Conservation (phyloP, 2,797 vertebrate genomes). For the Halcyon leucocephala region DNA sequence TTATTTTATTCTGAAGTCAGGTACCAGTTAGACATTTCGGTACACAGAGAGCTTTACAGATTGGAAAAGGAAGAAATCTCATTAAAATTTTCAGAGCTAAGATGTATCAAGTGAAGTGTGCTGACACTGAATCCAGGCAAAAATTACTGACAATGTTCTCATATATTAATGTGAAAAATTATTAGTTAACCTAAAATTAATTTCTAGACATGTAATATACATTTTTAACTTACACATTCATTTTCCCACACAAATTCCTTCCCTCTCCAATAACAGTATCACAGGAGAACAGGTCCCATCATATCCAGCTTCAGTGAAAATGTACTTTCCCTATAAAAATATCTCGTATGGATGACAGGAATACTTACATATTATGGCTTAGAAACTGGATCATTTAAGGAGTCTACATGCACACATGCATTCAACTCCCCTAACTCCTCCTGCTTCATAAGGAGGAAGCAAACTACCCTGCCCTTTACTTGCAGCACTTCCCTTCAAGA, state of each 20-base stretch:
- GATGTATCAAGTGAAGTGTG: not conserved
- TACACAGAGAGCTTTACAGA: not conserved
- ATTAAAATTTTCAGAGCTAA: constrained; percentile 15
- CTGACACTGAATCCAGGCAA: not conserved
- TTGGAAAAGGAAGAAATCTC: not conserved
- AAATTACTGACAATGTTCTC: not conserved
- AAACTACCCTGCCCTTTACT: not conserved
- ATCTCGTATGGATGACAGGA: not conserved
- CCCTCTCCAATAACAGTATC: not conserved
- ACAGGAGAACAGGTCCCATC: not conserved
- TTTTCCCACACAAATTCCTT: not conserved
- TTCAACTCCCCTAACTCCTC: not conserved
- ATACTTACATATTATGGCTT: not conserved
- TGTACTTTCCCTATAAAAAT: not conserved
- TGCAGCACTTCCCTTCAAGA: not conserved
- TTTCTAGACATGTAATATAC: not conserved
- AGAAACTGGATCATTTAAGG: not conserved
- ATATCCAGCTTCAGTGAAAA: not conserved
- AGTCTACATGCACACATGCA: not conserved
- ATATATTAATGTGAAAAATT: not conserved
- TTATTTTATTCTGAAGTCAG: not conserved
- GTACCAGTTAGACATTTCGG: not conserved
- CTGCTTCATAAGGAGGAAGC: not conserved
- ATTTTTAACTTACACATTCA: not conserved
- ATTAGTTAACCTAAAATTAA: not conserved